These are phyloP conservation scores for Ganaspis sp. DNA, from an alignment of 1,140 invertebrate genomes.

Conservation along the genomic window DNA sequence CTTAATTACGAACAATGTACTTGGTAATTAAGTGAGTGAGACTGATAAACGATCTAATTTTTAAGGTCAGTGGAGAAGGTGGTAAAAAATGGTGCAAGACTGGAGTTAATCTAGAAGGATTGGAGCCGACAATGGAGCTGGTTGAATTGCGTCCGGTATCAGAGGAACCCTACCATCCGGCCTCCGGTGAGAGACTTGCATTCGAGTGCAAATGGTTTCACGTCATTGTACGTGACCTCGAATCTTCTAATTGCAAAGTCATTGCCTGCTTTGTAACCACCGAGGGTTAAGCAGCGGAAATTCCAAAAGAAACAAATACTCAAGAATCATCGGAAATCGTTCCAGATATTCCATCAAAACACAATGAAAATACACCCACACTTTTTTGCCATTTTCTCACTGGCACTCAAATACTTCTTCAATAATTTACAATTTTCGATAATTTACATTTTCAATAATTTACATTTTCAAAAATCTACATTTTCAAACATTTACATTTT, in stretches of 20 bases:
- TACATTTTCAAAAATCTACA: no score
- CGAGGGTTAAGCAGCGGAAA: constrained; percentile 52
- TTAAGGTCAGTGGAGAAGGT: neutral
- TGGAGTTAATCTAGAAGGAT: constrained; percentile 53
- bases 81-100: neutral
- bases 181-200: constrained; percentile 59
- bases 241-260: constrained; percentile 55
- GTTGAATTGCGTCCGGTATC: constrained; percentile 62
- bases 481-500: no score
- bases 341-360: no score
- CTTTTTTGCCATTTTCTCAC: no score
- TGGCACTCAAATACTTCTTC: no score
- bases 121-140: constrained; percentile 13
- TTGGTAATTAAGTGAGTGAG: neutral
- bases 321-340: constrained; percentile 6
- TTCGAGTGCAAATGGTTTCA: constrained; percentile 71
- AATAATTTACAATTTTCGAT: no score
- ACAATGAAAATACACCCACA: no score
- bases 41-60: neutral
- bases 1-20: neutral
- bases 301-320: constrained; percentile 47
- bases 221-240: constrained; percentile 62
- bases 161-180: constrained; percentile 60
- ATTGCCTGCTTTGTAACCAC: constrained; percentile 39
- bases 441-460: no score